Evolutionary conservation across 2,888 invertebrate genomes (phyloP).

Genomic region (Lycophotia porphyrea): DNA sequence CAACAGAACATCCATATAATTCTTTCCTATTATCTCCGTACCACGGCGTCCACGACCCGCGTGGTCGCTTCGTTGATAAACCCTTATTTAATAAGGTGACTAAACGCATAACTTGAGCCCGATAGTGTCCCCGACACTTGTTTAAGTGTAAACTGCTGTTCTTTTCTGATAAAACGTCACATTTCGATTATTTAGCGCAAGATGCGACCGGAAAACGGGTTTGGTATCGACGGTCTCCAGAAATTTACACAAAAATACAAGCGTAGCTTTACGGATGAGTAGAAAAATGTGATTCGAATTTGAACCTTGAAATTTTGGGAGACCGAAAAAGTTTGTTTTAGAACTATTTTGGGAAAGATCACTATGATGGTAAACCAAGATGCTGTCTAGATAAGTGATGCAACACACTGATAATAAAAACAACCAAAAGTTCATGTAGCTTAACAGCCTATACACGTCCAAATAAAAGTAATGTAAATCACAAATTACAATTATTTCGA

Average conservation of each 20-base stretch:
- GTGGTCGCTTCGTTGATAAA: conserved; percentile 78
- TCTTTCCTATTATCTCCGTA: conserved; percentile 59
- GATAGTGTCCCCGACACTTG: conserved; percentile 85
- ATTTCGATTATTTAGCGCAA: conserved; percentile 87
- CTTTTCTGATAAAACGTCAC: conserved; percentile 86
- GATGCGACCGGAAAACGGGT: conserved; percentile 73
- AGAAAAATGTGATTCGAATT: conserved; percentile 28
- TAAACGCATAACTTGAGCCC: conserved; percentile 83
- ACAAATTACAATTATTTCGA: conserved; percentile 66
- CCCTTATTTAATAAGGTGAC: conserved; percentile 86
- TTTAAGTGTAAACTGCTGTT: conserved; percentile 90
- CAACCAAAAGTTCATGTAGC: conserved; percentile 64
- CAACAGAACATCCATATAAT: conserved; percentile 66
- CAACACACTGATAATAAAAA: conserved; percentile 59
- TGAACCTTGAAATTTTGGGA: conserved; percentile 46
- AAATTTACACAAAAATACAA: conserved; percentile 69
- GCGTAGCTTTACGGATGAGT: conserved; percentile 39
- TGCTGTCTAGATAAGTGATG: conserved; percentile 50
- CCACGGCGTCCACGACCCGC: conserved; percentile 52
- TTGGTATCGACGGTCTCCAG: conserved; percentile 73
- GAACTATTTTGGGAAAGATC: conserved; percentile 12
- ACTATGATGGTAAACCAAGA: conserved; percentile 43
- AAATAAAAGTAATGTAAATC: conserved; percentile 58
- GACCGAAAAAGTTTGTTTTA: not conserved
- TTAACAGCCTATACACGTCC: conserved; percentile 31